A percentile compares a stretch with the other conserved stretches of the same genome.
These are phyloP conservation scores for Trichosurus vulpecula DNA, from an alignment of 2,797 vertebrate species.

Conservation along the genomic window DNA sequence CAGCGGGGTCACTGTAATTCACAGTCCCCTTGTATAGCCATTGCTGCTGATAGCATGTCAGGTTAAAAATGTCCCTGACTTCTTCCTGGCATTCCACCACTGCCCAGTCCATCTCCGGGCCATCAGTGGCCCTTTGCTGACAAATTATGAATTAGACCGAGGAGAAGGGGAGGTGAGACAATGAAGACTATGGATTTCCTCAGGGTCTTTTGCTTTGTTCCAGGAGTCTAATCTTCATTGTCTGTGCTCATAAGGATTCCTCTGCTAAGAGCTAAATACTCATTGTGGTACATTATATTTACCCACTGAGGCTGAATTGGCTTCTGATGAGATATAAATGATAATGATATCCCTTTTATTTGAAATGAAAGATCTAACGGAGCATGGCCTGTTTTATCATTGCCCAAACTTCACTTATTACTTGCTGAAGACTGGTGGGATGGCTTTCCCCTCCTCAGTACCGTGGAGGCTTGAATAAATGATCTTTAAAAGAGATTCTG, in stretches of 20 bases:
- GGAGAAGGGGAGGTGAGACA: slow-evolving; percentile 13
- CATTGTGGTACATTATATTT: slow-evolving; percentile 70
- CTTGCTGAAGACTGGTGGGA: slow-evolving; percentile 26
- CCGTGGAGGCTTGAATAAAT: not conserved
- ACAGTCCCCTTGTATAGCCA: slow-evolving; percentile 83
- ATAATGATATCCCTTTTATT: slow-evolving; percentile 74
- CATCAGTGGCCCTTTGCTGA: slow-evolving; percentile 66
- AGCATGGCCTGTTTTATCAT: slow-evolving; percentile 64
- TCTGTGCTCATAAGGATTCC: slow-evolving; percentile 51
- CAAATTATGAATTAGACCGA: slow-evolving; percentile 73
- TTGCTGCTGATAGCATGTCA: slow-evolving; percentile 82
- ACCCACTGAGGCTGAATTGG: slow-evolving; percentile 64
- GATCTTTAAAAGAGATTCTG: not conserved
- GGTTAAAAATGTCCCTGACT: slow-evolving; percentile 78
- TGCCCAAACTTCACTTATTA: slow-evolving; percentile 57
- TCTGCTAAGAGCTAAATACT: slow-evolving; percentile 54
- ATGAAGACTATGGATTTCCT: slow-evolving; percentile 65
- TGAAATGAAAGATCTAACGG: slow-evolving; percentile 72
- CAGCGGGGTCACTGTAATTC: slow-evolving; percentile 84
- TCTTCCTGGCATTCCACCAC: slow-evolving; percentile 70
- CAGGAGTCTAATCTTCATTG: slow-evolving; percentile 51
- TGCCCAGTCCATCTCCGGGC: slow-evolving; percentile 68
- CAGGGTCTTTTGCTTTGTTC: slow-evolving; percentile 65
- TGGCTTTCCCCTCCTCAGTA: slow-evolving; percentile 19
- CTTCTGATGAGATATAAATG: slow-evolving; percentile 69